Percentiles rank a stretch among this genome's conserved stretches.
These are phyloP conservation scores for Yponomeuta plumbellus DNA, from an alignment of 2,888 invertebrate species.

Conservation along the genomic window DNA sequence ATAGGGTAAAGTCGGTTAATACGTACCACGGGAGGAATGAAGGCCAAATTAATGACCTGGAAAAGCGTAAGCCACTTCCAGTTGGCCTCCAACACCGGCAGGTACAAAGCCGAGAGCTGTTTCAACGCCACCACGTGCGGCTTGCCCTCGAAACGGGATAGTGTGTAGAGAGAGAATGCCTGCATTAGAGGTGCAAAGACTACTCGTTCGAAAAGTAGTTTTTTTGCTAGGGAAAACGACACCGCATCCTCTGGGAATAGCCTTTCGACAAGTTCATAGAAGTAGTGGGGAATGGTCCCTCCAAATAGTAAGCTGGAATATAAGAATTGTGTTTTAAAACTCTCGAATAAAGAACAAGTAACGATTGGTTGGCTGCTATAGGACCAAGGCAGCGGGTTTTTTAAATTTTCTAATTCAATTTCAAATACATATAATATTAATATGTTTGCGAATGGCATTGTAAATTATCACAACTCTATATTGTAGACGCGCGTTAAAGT, in stretches of 20 bases:
- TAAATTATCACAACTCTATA: too few species aligned
- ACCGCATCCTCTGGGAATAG: constrained; percentile 77
- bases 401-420: too few species aligned
- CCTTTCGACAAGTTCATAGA: constrained; percentile 80
- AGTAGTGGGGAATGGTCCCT: constrained; percentile 87
- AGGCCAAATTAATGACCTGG: constrained; percentile 84
- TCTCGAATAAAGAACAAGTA: too few species aligned
- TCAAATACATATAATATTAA: too few species aligned
- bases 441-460: too few species aligned
- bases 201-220: constrained; percentile 83
- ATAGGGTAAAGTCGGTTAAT: too few species aligned
- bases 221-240: constrained; percentile 73
- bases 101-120: constrained; percentile 80
- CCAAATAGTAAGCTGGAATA: constrained; percentile 83
- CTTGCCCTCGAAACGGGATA: constrained; percentile 86
- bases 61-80: constrained; percentile 86
- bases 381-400: too few species aligned
- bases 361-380: too few species aligned
- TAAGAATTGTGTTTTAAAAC: neutral
- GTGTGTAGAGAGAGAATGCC: constrained; percentile 83
- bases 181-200: constrained; percentile 84
- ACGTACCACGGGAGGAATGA: constrained; percentile 87
- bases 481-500: neutral
- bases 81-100: constrained; percentile 81
- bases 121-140: constrained; percentile 79